Base-by-base conservation (phyloP, 1,140 invertebrate species). In the Diachasmimorpha longicaudata region DNA sequence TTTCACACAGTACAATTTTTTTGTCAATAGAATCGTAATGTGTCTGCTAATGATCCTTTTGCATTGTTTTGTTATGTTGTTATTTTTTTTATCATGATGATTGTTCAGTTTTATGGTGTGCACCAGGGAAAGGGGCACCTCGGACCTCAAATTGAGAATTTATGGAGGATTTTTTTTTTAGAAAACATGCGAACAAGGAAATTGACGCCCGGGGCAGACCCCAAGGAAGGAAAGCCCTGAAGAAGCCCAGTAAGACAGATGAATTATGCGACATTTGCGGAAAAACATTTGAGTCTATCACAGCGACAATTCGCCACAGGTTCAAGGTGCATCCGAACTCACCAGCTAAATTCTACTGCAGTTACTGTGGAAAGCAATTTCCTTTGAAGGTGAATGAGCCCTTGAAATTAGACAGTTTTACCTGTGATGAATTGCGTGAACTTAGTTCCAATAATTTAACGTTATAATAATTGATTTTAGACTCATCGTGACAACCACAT, bases 351-450 rank as follows among this genome's bases (percentile, higher is more conserved):
- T 90, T 92, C 84, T 93, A 92, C 82, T 94, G 93, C 72, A 87
- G 90, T 10, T 91, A 91, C 85, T 94, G 93, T 85, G 93, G 93
- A 5, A 93, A 91, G 89, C 91, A 93, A 70, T 94, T 93, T 85
- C 92, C 93, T 37, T 85, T 94, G 79, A 93, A 93, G 89, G 92
- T 93, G 80, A 76, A 48, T 63, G 31, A 31, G 31, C 31, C 31
- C 31, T 31, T 6, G 2, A 31, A 31, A 31, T 3, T 31, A 31
- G 6, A 31, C 2, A 31, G 2, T 31, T 31, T 6, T 6, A 31
- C 2, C 31, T 6, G 2, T 31, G 2, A 2, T 2, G 2, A 31
- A 3, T 31, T 31, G 31, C 2, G 6, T 31, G 2, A 31, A 31
- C 6, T 31, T 31, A 3, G 2, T 31, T 6, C 31, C 2, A 3